phyloP scores from a whole-genome alignment of 2,888 invertebrate genomes.

The Aleiodes alternator region DNA sequence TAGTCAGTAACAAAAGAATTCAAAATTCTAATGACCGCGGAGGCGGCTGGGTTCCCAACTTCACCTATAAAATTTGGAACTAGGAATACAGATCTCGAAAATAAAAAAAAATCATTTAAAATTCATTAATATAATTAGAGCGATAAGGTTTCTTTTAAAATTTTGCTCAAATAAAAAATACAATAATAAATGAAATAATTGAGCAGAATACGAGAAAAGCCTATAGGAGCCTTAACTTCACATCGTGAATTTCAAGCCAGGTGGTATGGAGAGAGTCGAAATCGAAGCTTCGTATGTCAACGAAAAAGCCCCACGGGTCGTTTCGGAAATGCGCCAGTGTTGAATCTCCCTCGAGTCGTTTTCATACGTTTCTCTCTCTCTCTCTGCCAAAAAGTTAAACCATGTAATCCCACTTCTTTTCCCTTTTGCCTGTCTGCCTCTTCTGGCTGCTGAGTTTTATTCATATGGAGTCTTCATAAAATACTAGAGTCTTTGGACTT shows the following conservation, averaged over 20 bases:
- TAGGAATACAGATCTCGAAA: no score
- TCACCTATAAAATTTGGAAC: no score
- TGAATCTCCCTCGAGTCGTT: slow-evolving; percentile 20
- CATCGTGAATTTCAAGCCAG: slow-evolving; percentile 24
- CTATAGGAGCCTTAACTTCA: slow-evolving; percentile 14
- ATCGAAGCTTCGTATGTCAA: slow-evolving; percentile 37
- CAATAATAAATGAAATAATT: no score
- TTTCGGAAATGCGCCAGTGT: not conserved
- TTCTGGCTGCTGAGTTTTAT: not conserved
- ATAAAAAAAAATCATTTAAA: no score
- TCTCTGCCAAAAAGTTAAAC: not conserved
- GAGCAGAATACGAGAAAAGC: slow-evolving; percentile 18
- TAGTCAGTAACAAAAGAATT: no score
- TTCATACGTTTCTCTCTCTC: slow-evolving; percentile 28
- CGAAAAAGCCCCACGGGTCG: slow-evolving; percentile 10
- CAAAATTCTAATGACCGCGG: no score
- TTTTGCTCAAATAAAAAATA: no score
- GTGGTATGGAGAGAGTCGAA: slow-evolving; percentile 18
- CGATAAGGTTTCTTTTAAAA: no score
- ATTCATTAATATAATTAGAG: no score
- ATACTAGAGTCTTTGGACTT: no score
- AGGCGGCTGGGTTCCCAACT: no score
- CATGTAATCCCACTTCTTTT: not conserved
- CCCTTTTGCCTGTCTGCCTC: not conserved
- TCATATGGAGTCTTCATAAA: no score